These are phyloP conservation scores for Rhingia campestris DNA, from an alignment of 2,888 invertebrate genomes.

Conservation along the genomic window DNA sequence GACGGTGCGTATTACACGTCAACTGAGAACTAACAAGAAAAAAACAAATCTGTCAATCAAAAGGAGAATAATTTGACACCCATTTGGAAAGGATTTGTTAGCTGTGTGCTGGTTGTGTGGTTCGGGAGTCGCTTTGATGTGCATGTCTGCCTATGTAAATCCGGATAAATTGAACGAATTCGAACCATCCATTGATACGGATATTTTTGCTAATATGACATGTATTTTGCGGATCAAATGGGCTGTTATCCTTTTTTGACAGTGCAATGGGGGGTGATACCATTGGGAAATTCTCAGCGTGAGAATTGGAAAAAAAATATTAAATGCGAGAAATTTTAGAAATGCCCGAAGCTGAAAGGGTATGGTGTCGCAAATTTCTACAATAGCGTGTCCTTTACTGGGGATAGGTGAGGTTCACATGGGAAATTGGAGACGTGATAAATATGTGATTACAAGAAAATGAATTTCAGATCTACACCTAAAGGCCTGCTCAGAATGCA, in stretches of 20 bases:
- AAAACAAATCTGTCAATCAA: constrained; percentile 71
- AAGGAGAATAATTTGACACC: constrained; percentile 69
- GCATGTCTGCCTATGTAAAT: constrained; percentile 45
- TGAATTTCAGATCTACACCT: too few species aligned
- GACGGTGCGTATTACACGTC: constrained; percentile 55
- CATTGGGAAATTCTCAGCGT: not conserved
- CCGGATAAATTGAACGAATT: constrained; percentile 42
- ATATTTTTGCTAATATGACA: constrained; percentile 72
- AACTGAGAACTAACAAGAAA: constrained; percentile 14
- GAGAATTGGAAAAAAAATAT: constrained; percentile 5
- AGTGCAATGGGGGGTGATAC: not conserved
- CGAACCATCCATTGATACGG: constrained; percentile 65
- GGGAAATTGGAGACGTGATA: too few species aligned
- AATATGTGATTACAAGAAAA: too few species aligned
- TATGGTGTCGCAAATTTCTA: too few species aligned
- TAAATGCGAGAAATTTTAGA: not conserved
- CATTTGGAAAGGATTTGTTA: constrained; percentile 61
- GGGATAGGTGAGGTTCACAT: too few species aligned
- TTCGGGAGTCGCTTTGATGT: constrained; percentile 56
- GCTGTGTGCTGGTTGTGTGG: constrained; percentile 27
- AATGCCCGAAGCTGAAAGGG: too few species aligned
- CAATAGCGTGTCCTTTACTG: too few species aligned
- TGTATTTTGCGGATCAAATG: constrained; percentile 68
- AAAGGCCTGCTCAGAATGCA: too few species aligned
- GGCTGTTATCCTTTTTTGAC: constrained; percentile 62